A percentile compares a stretch with the other conserved stretches of the same genome.
These are phyloP conservation scores for Gadopsis bispinosus DNA, from an alignment of 2,797 vertebrate species.

Conservation along the genomic window DNA sequence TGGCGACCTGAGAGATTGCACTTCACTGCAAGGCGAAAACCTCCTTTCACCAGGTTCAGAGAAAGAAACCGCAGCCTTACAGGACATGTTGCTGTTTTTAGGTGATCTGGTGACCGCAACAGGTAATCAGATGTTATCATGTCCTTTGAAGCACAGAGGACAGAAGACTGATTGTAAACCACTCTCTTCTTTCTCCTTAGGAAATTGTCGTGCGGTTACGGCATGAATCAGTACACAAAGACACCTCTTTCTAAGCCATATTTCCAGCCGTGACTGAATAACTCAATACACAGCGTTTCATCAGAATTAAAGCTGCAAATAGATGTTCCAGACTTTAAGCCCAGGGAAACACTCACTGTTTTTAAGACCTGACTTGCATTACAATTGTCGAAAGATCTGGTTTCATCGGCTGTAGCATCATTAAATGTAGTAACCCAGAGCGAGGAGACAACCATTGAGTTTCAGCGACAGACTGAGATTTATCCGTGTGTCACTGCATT, in stretches of 20 bases:
- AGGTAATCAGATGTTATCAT: constrained; percentile 23
- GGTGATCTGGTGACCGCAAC: constrained; percentile 50
- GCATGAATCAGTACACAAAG: constrained; percentile 13
- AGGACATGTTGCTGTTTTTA: constrained; percentile 26
- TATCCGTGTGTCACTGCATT: background rate
- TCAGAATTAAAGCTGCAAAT: rapidly evolving
- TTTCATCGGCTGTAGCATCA: background rate
- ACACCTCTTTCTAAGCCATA: constrained; percentile 5
- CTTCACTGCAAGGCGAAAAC: background rate
- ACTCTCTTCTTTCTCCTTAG: background rate
- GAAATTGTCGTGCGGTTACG: constrained; percentile 11
- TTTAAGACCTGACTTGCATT: background rate
- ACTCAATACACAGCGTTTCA: rapidly evolving
- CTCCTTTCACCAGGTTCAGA: background rate
- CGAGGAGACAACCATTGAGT: background rate
- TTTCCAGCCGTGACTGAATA: constrained; percentile 11
- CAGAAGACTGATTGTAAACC: constrained; percentile 25
- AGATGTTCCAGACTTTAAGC: background rate
- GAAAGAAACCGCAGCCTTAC: background rate
- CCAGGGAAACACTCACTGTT: background rate
- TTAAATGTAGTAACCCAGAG: background rate
- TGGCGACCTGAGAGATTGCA: background rate
- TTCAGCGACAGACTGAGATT: background rate
- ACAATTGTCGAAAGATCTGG: background rate
- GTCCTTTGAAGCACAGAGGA: background rate